Evolutionary conservation across 2,113 vertebrate species (phyloP).

Genomic region (Eidolon helvum): DNA sequence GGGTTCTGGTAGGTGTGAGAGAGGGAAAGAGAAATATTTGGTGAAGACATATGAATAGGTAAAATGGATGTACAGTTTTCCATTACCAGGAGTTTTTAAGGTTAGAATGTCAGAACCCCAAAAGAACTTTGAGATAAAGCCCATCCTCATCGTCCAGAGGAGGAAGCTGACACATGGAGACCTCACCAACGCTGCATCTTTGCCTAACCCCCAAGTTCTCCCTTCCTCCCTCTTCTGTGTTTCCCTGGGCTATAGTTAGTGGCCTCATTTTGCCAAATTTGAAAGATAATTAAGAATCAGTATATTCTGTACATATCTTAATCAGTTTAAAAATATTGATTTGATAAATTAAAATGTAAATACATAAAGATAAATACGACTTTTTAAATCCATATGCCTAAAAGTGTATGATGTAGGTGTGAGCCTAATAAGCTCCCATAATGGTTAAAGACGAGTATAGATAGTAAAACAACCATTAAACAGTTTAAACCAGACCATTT

Average conservation of each 20-base stretch:
- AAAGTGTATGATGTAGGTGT: background rate
- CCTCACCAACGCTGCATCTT: fast-evolving
- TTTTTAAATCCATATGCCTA: background rate
- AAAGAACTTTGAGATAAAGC: background rate
- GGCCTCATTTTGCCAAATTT: background rate
- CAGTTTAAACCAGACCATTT: background rate
- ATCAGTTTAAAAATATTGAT: background rate
- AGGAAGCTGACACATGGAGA: fast-evolving
- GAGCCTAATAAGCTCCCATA: background rate
- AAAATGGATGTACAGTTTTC: background rate
- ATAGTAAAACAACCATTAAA: background rate
- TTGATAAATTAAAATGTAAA: background rate
- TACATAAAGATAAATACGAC: background rate
- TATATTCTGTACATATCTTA: background rate
- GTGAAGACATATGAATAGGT: background rate
- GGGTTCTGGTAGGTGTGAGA: background rate
- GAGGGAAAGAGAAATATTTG: background rate
- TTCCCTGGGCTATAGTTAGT: background rate
- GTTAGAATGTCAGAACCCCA: background rate
- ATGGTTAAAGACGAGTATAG: background rate
- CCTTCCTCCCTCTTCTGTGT: no score
- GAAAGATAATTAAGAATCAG: background rate
- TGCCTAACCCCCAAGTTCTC: background rate
- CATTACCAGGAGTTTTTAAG: background rate
- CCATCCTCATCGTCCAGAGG: background rate